These are phyloP conservation scores for Acrocyrtus sp. DNA, from an alignment of 2,888 invertebrate genomes.

Conservation along the genomic window DNA sequence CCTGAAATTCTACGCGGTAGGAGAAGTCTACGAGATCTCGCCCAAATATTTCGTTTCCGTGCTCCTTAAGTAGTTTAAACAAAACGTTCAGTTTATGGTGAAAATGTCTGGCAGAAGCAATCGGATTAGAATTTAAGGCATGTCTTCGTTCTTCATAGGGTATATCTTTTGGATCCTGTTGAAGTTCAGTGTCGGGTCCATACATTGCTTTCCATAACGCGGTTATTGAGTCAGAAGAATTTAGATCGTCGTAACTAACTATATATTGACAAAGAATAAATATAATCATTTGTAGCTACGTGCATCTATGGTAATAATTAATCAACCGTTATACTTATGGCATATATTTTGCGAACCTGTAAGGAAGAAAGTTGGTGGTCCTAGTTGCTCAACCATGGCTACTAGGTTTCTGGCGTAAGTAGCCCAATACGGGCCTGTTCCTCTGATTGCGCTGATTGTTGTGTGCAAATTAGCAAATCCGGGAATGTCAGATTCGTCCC, in stretches of 20 bases:
- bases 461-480: slow-evolving; percentile 7
- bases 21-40: slow-evolving; percentile 6
- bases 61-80: background rate
- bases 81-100: slow-evolving; percentile 3
- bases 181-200: background rate
- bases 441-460: slow-evolving; percentile 35
- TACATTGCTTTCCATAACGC: slow-evolving; percentile 33
- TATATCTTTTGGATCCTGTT: background rate
- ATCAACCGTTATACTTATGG: no score
- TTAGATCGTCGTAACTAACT: slow-evolving; percentile 41
- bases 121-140: slow-evolving; percentile 20
- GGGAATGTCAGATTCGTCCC: background rate
- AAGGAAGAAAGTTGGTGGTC: slow-evolving; percentile 33
- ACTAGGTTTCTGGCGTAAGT: slow-evolving; percentile 28
- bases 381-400: slow-evolving; percentile 27
- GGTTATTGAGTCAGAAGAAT: slow-evolving; percentile 20
- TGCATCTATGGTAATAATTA: no score
- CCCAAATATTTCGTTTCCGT: slow-evolving; percentile 26
- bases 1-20: slow-evolving; percentile 28
- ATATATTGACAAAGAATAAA: no score
- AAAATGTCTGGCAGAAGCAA: slow-evolving; percentile 35
- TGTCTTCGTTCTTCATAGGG: slow-evolving; percentile 9
- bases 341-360: no score
- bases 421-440: slow-evolving; percentile 33
- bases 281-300: no score